Percentiles rank a stretch among this genome's conserved stretches.
Conservation (phyloP, 2,888 invertebrate species). For the Eurytoma adleriae region DNA sequence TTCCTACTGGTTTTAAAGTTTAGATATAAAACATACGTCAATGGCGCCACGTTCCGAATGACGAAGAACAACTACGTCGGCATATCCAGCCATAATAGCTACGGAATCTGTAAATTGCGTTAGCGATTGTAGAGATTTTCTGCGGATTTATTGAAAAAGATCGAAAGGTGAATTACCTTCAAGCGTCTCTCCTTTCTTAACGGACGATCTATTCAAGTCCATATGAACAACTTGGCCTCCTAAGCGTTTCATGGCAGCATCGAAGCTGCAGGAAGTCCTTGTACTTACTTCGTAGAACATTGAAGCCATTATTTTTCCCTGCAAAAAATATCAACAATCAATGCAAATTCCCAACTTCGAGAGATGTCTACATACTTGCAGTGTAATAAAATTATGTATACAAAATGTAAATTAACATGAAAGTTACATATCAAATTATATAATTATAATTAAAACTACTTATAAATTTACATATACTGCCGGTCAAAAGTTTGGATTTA, state of each 20-base stretch:
- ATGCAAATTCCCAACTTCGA: neutral
- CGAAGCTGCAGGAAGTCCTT: slow-evolving; percentile 96
- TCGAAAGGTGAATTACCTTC: slow-evolving; percentile 79
- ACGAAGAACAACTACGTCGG: slow-evolving; percentile 94
- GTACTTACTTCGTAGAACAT: slow-evolving; percentile 99
- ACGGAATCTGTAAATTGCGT: slow-evolving; percentile 80
- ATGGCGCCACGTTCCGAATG: slow-evolving; percentile 97
- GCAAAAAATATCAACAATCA: slow-evolving; percentile 34
- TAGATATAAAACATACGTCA: slow-evolving; percentile 86
- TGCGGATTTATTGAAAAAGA: neutral
- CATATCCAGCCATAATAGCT: slow-evolving; percentile 92
- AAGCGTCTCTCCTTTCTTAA: slow-evolving; percentile 96
- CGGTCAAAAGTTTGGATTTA: no score
- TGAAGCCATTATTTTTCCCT: slow-evolving; percentile 96
- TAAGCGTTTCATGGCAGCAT: slow-evolving; percentile 96
- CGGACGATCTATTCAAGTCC: slow-evolving; percentile 93
- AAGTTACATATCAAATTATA: neutral
- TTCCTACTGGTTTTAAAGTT: no score
- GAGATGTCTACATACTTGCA: neutral
- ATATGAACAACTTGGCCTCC: slow-evolving; percentile 95
- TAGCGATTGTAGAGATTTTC: slow-evolving; percentile 49
- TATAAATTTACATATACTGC: no score
- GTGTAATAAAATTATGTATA: neutral
- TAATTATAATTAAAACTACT: neutral
- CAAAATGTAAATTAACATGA: neutral